These are phyloP conservation scores for Halictus quadricinctus DNA, from an alignment of 2,888 invertebrate genomes.

Conservation along the genomic window DNA sequence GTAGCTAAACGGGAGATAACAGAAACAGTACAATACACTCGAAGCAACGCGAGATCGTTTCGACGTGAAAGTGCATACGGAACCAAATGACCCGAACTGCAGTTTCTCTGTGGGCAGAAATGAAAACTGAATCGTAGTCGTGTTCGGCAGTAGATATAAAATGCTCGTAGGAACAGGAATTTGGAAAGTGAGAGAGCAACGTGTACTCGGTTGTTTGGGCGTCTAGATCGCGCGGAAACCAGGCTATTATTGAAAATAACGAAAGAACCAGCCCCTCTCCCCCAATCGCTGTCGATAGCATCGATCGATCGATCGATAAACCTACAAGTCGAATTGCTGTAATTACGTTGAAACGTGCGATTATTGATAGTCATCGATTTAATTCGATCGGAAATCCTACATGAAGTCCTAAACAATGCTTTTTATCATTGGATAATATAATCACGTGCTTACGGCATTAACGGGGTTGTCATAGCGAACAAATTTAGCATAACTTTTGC, in stretches of 20 bases:
- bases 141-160: slow-evolving; percentile 24
- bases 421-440: not conserved
- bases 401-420: not conserved
- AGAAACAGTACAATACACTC: not conserved
- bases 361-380: not conserved
- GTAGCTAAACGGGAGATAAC: slow-evolving; percentile 3
- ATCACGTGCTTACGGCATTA: no score
- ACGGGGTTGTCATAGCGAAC: not conserved
- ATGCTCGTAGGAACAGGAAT: slow-evolving; percentile 6
- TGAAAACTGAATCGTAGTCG: slow-evolving; percentile 25
- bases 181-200: slow-evolving; percentile 19
- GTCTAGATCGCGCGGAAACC: not conserved
- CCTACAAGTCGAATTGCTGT: not conserved
- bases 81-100: slow-evolving; percentile 26
- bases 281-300: slow-evolving; percentile 11
- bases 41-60: slow-evolving; percentile 21
- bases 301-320: not conserved
- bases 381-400: not conserved
- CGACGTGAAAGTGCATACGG: slow-evolving; percentile 38
- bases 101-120: slow-evolving; percentile 29
- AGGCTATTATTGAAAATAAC: slow-evolving; percentile 19
- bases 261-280: not conserved
- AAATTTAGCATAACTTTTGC: not conserved
- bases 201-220: slow-evolving; percentile 2
- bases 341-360: not conserved